Percentiles rank a stretch among this genome's conserved stretches.
Conservation (phyloP, 1,140 invertebrate genomes). For the Drosophila ananassae region DNA sequence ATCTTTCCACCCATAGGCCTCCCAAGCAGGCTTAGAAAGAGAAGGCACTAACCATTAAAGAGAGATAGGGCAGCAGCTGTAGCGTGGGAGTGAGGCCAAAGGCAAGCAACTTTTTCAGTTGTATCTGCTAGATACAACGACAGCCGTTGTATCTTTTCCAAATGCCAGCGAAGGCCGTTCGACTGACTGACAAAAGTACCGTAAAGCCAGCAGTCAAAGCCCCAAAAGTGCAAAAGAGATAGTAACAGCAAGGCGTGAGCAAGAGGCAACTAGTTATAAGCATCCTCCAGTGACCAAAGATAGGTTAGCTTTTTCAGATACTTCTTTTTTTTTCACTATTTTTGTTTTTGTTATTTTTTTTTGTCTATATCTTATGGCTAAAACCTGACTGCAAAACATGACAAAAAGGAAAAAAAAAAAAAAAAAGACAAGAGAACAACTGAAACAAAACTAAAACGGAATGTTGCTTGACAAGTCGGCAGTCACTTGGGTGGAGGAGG, state of each 20-base stretch:
- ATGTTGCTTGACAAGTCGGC: conserved; percentile 74
- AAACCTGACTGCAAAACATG: conserved; percentile 60
- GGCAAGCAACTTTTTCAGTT: conserved; percentile 67
- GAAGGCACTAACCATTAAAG: not conserved
- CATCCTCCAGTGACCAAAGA: conserved; percentile 52
- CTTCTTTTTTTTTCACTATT: conserved; percentile 1
- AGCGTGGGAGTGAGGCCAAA: conserved; percentile 46
- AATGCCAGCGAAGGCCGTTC: conserved; percentile 72
- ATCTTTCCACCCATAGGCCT: not conserved
- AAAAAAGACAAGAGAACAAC: conserved; percentile 17
- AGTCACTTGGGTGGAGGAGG: conserved; percentile 22
- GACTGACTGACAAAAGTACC: conserved; percentile 69
- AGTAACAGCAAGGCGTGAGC: not conserved
- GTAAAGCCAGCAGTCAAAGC: conserved; percentile 43
- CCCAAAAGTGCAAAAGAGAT: conserved; percentile 4
- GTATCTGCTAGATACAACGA: conserved; percentile 11
- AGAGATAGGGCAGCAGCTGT: not conserved
- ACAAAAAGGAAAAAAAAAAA: conserved; percentile 17
- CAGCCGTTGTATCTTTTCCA: conserved; percentile 40
- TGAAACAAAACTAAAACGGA: conserved; percentile 64
- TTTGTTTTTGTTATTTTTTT: conserved; percentile 1
- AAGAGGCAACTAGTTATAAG: conserved; percentile 18
- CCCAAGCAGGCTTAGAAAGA: conserved; percentile 3
- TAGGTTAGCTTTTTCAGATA: conserved; percentile 13
- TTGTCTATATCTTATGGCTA: conserved; percentile 49